Evolutionary conservation across 1,140 invertebrate species (phyloP), one percentile per base, ranked within the genome.

Genomic region (Odontomachus brunneus): DNA sequence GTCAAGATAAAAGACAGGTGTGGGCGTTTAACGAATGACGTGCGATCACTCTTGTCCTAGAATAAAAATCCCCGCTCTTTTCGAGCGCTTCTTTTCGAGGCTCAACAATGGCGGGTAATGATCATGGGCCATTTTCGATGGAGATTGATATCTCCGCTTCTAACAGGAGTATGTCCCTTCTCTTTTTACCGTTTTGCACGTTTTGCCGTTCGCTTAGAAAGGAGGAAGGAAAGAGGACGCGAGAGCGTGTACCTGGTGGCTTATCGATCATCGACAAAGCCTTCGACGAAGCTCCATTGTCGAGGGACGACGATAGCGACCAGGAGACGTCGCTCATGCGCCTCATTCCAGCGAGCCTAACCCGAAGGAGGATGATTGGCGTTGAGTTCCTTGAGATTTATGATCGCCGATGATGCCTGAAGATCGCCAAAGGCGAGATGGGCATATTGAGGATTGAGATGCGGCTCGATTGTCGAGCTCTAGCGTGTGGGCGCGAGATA

Each of bases 301-400:
- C 60, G 55, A 38, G 57, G 22, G 67, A 51, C 69, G 83, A 44
- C 62, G 51, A 71, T 72, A 82, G 57, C 57, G 69, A 84, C 67
- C 65, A 71, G 75, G 53, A 80, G 81, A 84, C 84, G 89, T 85
- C 82, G 84, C 74, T 84, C 69, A 84, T 66, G 75, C 74, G 83
- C 84, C 82, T 76, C 82, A 84, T 89, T 90, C 89, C 82, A 81
- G 59, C 22, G 33, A 22, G 38, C 22, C 65, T 62, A 74, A n/a
- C 72, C 7, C 38, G 78, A 49, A 86, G 82, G 88, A 90, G 66
- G 86, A 90, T 92, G 91, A 92, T 92, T 93, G 91, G 91, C 92
- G 90, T 90, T 91, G 90, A 91, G 89, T 86, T 90, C 51, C 84
- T 26, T 51, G 87, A 91, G 92, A 92, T 93, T 93, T 93, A 93